Conservation (phyloP, 1,140 invertebrate genomes). For the roundworm (Caenorhabditis elegans) region DNA sequence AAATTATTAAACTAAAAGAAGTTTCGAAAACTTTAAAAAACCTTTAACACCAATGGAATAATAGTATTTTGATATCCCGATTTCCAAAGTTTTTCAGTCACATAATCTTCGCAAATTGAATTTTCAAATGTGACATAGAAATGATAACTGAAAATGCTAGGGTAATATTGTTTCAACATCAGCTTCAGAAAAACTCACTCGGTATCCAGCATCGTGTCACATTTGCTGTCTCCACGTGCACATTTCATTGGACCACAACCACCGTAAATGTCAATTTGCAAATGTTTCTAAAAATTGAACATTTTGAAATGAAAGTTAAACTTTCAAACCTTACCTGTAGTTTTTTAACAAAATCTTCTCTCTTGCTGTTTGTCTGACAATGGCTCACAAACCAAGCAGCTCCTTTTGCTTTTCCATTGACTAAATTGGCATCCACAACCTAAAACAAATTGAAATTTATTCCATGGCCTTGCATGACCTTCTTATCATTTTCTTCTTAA, state of each 20-base stretch:
- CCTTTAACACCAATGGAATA: constrained; percentile 60
- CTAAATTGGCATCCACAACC: constrained; percentile 36
- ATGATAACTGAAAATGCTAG: constrained; percentile 71
- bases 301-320: too few relatives aligned
- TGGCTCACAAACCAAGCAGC: constrained; percentile 68
- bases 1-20: background rate
- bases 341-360: constrained; percentile 53
- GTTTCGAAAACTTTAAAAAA: background rate
- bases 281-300: constrained; percentile 49
- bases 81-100: constrained; percentile 67
- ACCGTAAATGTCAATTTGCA: constrained; percentile 59
- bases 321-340: constrained; percentile 41
- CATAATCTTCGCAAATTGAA: constrained; percentile 66
- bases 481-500: too few relatives aligned
- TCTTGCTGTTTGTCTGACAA: constrained; percentile 50
- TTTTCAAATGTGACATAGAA: constrained; percentile 81
- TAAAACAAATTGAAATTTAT: too few relatives aligned
- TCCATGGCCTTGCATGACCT: too few relatives aligned
- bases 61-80: constrained; percentile 53
- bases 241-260: constrained; percentile 55
- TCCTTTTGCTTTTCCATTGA: constrained; percentile 66
- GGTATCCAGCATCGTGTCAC: constrained; percentile 55
- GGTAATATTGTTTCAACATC: background rate
- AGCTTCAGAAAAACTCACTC: constrained; percentile 48
- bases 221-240: constrained; percentile 47